Evolutionary conservation across 2,888 invertebrate species (phyloP).

Genomic region (Stegophylla sp.): DNA sequence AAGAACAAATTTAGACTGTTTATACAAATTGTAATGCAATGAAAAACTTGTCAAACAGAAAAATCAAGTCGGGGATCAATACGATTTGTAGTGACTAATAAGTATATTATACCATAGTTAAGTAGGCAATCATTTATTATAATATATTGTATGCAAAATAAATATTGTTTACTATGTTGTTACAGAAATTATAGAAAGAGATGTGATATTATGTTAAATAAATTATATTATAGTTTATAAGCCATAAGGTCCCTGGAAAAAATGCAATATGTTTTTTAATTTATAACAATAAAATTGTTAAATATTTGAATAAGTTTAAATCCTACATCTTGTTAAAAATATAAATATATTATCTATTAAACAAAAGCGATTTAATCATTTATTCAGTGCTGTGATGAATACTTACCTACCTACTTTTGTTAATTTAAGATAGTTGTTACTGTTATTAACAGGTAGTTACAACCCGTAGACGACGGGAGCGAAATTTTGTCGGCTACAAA

Average conservation of each 20-base stretch:
- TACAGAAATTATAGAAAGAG: constrained; percentile 6
- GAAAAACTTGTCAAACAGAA: constrained; percentile 33
- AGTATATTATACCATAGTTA: background rate
- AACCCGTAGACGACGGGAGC: too few species aligned
- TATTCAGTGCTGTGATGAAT: too few species aligned
- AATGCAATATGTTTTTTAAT: background rate
- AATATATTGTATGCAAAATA: background rate
- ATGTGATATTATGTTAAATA: constrained; percentile 46
- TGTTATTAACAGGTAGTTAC: too few species aligned
- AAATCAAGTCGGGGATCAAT: constrained; percentile 44
- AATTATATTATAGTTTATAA: background rate
- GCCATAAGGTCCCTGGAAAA: background rate
- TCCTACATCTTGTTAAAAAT: background rate
- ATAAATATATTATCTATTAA: background rate
- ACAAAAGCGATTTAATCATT: background rate
- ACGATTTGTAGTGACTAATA: constrained; percentile 34
- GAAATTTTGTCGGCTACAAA: too few species aligned
- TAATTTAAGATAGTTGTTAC: too few species aligned
- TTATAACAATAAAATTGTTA: constrained; percentile 16
- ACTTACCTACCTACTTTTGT: too few species aligned
- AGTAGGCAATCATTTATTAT: background rate
- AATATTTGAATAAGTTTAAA: constrained; percentile 4
- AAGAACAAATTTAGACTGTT: background rate
- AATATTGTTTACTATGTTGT: background rate
- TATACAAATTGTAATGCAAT: background rate